A percentile compares a stretch with the other conserved stretches of the same genome.
Conservation (phyloP, 1,140 invertebrate species). For the Nasonia giraulti region DNA sequence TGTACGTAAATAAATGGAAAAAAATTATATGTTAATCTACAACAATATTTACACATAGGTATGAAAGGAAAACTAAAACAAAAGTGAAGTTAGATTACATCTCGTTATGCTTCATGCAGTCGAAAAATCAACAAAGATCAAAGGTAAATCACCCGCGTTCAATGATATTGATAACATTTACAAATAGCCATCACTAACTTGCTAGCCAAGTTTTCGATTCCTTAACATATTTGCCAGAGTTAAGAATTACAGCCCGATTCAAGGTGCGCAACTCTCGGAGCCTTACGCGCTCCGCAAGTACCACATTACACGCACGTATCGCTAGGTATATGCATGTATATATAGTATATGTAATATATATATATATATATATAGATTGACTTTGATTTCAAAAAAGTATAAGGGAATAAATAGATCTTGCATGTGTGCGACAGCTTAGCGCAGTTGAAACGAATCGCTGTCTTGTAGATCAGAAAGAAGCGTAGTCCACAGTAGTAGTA, state of each 20-base stretch:
- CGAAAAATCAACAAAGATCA: not conserved
- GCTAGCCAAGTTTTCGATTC: conserved; percentile 71
- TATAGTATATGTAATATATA: conserved; percentile 42
- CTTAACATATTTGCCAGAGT: conserved; percentile 74
- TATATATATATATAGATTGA: conserved; percentile 38
- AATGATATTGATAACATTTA: not conserved
- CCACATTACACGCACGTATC: not conserved
- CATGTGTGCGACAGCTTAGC: conserved; percentile 53
- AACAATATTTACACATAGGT: conserved; percentile 26
- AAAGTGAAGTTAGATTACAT: conserved; percentile 20
- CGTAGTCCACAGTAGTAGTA: conserved; percentile 35
- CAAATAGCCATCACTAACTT: conserved; percentile 56
- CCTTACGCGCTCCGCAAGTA: conserved; percentile 37
- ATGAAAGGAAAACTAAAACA: conserved; percentile 19
- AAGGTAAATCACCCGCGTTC: not conserved
- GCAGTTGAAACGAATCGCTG: conserved; percentile 27
- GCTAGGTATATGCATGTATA: conserved; percentile 16
- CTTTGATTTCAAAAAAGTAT: conserved; percentile 61
- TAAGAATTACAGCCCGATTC: conserved; percentile 66
- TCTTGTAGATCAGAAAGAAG: conserved; percentile 43
- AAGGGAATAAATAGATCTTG: conserved; percentile 71
- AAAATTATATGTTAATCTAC: conserved; percentile 17
- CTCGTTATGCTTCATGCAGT: conserved; percentile 15
- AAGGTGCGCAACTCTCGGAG: conserved; percentile 51
- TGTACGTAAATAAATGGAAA: conserved; percentile 32